A percentile compares a stretch with the other conserved stretches of the same genome.
These are phyloP conservation scores for Excalfactoria chinensis DNA, from an alignment of 2,113 vertebrate genomes.

Conservation along the genomic window DNA sequence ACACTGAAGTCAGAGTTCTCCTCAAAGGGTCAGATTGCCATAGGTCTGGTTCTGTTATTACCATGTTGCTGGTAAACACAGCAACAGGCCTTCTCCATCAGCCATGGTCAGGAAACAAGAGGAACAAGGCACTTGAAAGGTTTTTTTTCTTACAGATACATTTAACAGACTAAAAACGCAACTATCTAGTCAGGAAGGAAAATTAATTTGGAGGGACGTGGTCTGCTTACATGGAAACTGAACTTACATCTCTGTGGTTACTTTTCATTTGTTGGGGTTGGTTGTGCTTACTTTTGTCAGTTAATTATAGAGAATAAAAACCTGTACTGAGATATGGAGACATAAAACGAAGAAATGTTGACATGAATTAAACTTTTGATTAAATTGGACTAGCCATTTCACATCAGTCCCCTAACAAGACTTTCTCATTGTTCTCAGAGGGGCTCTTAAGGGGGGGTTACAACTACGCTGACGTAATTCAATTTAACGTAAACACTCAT, in stretches of 20 bases:
- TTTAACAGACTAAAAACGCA: background rate
- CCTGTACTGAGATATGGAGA: slow-evolving; percentile 8
- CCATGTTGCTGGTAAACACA: background rate
- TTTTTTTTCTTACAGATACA: background rate
- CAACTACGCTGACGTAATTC: slow-evolving; percentile 64
- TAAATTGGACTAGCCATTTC: slow-evolving; percentile 66
- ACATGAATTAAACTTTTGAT: slow-evolving; percentile 57
- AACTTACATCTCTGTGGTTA: background rate
- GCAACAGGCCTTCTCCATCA: background rate
- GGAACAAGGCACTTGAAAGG: background rate
- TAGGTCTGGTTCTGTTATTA: background rate
- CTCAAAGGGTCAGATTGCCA: background rate
- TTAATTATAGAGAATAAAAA: slow-evolving; percentile 48
- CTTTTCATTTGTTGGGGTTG: background rate
- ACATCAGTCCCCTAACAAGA: slow-evolving; percentile 54
- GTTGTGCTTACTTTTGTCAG: slow-evolving; percentile 41
- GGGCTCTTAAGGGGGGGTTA: slow-evolving; percentile 38
- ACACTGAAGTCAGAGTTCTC: background rate
- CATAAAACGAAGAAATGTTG: slow-evolving; percentile 36
- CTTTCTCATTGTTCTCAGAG: slow-evolving; percentile 50
- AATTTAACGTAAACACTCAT: slow-evolving; percentile 52
- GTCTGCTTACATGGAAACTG: background rate
- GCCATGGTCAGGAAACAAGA: background rate
- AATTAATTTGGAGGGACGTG: background rate
- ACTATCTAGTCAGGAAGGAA: background rate